Evolutionary conservation across 2,797 vertebrate species (phyloP).

Genomic region (Mastacembelus armatus): DNA sequence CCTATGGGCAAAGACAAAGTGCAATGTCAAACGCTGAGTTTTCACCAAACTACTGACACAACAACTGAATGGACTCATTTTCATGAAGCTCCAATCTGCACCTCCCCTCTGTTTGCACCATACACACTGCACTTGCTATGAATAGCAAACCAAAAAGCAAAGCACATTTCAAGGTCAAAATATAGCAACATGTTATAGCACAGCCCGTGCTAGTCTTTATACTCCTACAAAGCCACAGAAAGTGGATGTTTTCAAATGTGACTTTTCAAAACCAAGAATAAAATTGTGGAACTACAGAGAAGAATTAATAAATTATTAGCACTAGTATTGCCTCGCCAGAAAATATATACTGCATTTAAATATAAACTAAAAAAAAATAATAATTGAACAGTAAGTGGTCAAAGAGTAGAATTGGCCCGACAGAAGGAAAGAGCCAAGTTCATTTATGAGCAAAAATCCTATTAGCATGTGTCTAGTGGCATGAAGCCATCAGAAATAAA

Average conservation of each 20-base stretch:
- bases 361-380: conserved; percentile 66
- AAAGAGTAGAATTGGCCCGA: conserved; percentile 73
- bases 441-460: conserved; percentile 81
- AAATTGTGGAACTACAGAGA: neutral
- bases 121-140: conserved; percentile 11
- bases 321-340: conserved; percentile 20
- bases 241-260: conserved; percentile 28
- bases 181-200: conserved; percentile 15
- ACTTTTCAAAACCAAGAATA: conserved; percentile 27
- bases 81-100: conserved; percentile 29
- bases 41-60: conserved; percentile 23
- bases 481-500: conserved; percentile 81
- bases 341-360: conserved; percentile 54
- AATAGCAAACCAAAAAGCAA: conserved; percentile 39
- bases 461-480: conserved; percentile 81
- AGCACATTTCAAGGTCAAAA: conserved; percentile 54
- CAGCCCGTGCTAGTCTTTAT: conserved; percentile 7
- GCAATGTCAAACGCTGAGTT: conserved; percentile 14
- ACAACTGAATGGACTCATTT: conserved; percentile 32
- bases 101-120: conserved; percentile 13
- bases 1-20: no score
- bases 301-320: conserved; percentile 32
- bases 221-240: conserved; percentile 13
- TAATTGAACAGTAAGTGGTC: conserved; percentile 74
- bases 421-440: conserved; percentile 69